Evolutionary conservation across 2,113 vertebrate genomes (phyloP).

Genomic region (Cavia porcellus): DNA sequence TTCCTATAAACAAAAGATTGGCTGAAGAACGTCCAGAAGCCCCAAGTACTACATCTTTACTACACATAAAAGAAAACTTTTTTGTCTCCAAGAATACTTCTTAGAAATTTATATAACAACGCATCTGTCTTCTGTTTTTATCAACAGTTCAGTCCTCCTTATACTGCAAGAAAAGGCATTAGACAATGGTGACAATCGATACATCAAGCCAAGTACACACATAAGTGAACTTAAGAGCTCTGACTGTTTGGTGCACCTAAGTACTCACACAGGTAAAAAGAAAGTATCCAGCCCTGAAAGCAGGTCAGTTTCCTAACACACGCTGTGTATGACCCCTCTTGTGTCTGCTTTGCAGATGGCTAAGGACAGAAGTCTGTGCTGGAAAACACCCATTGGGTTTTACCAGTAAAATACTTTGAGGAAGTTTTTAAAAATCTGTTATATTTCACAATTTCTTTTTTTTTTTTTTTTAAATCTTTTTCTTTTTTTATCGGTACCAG

Average conservation of each 20-base stretch:
- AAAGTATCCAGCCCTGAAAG: slow-evolving; percentile 20
- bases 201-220: slow-evolving; percentile 22
- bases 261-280: background rate
- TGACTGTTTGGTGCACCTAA: background rate
- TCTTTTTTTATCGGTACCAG: no score
- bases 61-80: background rate
- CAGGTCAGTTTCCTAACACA: background rate
- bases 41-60: background rate
- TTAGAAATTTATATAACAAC: slow-evolving; percentile 5
- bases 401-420: background rate
- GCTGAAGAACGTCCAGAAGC: slow-evolving; percentile 12
- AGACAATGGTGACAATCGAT: background rate
- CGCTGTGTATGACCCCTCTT: background rate
- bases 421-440: slow-evolving; percentile 11
- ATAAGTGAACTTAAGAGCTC: background rate
- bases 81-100: slow-evolving; percentile 48
- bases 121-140: background rate
- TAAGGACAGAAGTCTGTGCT: background rate
- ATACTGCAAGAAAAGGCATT: slow-evolving; percentile 12
- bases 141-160: background rate
- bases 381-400: background rate
- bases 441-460: no score
- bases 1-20: slow-evolving; percentile 21
- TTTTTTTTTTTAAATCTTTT: no score
- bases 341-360: background rate